phyloP scores from a whole-genome alignment of 2,797 vertebrate species.

The Acanthurus lineatus region DNA sequence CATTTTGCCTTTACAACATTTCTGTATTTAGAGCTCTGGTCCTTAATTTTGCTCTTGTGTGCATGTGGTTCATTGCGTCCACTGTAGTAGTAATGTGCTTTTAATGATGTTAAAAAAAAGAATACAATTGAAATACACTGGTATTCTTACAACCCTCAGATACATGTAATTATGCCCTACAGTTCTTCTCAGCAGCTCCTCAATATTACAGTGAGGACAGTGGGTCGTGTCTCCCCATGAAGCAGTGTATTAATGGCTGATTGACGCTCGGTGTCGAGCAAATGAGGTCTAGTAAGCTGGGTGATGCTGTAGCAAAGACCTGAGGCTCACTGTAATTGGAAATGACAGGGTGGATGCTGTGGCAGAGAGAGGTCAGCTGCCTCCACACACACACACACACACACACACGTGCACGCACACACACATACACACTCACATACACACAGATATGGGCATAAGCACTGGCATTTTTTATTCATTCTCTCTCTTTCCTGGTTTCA shows the following conservation, averaged over 20 bases:
- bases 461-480: constrained; percentile 13
- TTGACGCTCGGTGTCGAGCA: constrained; percentile 64
- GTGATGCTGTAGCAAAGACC: constrained; percentile 62
- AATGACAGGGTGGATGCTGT: constrained; percentile 69
- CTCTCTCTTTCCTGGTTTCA: constrained; percentile 29
- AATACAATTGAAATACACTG: constrained; percentile 25
- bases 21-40: neutral
- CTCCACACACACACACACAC: neutral
- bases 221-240: constrained; percentile 46
- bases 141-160: constrained; percentile 21
- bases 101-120: constrained; percentile 29
- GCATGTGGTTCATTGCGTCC: neutral
- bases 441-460: neutral
- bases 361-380: constrained; percentile 51
- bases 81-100: constrained; percentile 13
- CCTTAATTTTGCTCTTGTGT: neutral
- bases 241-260: constrained; percentile 69
- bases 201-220: constrained; percentile 40
- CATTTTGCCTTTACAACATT: neutral
- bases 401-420: neutral
- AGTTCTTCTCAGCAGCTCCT: constrained; percentile 49
- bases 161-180: constrained; percentile 34
- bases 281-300: constrained; percentile 69
- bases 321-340: constrained; percentile 70
- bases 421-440: neutral